A percentile compares a stretch with the other conserved stretches of the same genome.
These are phyloP conservation scores for Drosophila acutilabella DNA, from an alignment of 2,888 invertebrate species.

Conservation along the genomic window DNA sequence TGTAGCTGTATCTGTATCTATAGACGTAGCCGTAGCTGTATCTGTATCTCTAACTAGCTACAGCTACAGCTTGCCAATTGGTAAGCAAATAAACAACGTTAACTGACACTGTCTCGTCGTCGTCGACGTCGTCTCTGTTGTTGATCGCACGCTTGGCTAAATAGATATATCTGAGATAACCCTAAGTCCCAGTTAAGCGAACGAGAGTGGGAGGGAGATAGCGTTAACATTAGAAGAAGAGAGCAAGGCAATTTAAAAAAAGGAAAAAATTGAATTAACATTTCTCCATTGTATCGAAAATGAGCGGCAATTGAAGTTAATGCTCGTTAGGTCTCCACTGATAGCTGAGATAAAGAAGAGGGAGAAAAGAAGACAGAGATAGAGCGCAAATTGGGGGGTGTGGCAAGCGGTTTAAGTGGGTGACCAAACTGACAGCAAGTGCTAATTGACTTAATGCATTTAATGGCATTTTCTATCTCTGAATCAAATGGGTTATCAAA, in stretches of 20 bases:
- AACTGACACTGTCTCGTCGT: conserved; percentile 13
- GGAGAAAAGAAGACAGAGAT: conserved; percentile 33
- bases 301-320: conserved; percentile 71
- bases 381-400: conserved; percentile 37
- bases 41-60: conserved; percentile 21
- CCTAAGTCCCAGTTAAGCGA: conserved; percentile 16
- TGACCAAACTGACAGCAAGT: conserved; percentile 26
- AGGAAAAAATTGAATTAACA: conserved; percentile 59
- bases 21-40: conserved; percentile 27
- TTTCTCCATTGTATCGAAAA: conserved; percentile 51
- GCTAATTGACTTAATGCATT: conserved; percentile 31
- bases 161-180: conserved; percentile 46
- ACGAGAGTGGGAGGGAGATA: neutral
- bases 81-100: conserved; percentile 72
- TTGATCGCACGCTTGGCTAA: conserved; percentile 45
- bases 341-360: conserved; percentile 27
- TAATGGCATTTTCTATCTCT: conserved; percentile 12
- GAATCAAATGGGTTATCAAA: neutral
- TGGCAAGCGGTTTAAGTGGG: conserved; percentile 25
- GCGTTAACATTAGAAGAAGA: neutral
- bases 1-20: conserved; percentile 31
- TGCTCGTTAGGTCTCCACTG: conserved; percentile 42
- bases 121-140: conserved; percentile 5
- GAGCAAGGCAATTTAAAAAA: conserved; percentile 37
- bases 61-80: conserved; percentile 62